Evolutionary conservation across 53 echinoderm and acorn worm genomes (phyloP).

Genomic region (Patiria pectinifera): DNA sequence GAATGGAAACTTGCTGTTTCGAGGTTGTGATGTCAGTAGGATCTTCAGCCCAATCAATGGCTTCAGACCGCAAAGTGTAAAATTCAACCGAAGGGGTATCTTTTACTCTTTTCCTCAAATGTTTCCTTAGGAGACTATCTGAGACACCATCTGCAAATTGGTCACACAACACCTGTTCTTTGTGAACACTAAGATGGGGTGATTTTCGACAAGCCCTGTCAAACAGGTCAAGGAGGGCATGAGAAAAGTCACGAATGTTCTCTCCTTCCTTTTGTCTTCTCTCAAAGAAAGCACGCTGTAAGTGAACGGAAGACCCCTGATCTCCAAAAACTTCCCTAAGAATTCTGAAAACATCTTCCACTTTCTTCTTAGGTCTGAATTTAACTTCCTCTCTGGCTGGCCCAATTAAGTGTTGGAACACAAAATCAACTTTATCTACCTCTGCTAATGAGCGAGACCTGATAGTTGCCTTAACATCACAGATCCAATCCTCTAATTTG

Average conservation of each 20-base stretch:
- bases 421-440: slow-evolving; percentile 1
- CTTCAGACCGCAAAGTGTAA: slow-evolving; percentile 8
- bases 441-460: not conserved
- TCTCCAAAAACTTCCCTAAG: slow-evolving; percentile 28
- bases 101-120: not conserved
- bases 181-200: not conserved
- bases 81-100: not conserved
- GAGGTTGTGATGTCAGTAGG: no score
- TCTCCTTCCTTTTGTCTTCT: slow-evolving; percentile 8
- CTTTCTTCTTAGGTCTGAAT: not conserved
- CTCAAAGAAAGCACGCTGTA: slow-evolving; percentile 35
- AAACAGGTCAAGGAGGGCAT: slow-evolving; percentile 29
- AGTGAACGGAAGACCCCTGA: slow-evolving; percentile 24
- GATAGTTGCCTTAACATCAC: not conserved
- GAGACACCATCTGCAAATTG: slow-evolving; percentile 22
- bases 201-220: slow-evolving; percentile 20
- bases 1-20: not conserved
- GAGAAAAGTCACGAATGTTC: slow-evolving; percentile 30
- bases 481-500: slow-evolving; percentile 18
- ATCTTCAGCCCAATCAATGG: slow-evolving; percentile 11
- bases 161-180: not conserved
- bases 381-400: slow-evolving; percentile 5
- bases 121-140: not conserved
- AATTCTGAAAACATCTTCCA: not conserved
- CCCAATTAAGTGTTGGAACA: slow-evolving; percentile 5